These are phyloP conservation scores for Gryllus bimaculatus DNA, from an alignment of 1,140 invertebrate genomes.

Conservation along the genomic window DNA sequence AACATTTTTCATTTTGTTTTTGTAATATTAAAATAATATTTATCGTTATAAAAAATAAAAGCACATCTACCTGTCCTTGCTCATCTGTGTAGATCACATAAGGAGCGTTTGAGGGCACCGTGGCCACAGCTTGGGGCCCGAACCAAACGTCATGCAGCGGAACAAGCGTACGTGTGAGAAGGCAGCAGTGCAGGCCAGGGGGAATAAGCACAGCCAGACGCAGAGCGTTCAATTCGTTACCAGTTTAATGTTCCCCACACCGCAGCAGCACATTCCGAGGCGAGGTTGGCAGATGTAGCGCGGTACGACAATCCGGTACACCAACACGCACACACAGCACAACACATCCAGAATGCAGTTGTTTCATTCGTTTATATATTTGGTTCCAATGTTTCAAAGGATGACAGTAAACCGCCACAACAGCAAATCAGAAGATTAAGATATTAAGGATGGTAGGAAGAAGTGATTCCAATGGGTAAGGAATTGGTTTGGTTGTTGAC, in stretches of 20 bases:
- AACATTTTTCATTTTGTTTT: not conserved
- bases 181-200: slow-evolving; percentile 19
- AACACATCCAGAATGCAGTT: slow-evolving; percentile 19
- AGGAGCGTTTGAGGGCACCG: slow-evolving; percentile 74
- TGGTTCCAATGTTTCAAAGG: slow-evolving; percentile 12
- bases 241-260: slow-evolving; percentile 18
- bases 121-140: slow-evolving; percentile 27
- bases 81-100: slow-evolving; percentile 92
- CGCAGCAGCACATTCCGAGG: slow-evolving; percentile 17
- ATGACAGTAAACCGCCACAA: slow-evolving; percentile 13
- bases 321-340: slow-evolving; percentile 22
- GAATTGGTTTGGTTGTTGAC: slow-evolving; percentile 11
- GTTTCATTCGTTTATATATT: slow-evolving; percentile 6
- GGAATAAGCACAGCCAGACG: slow-evolving; percentile 19
- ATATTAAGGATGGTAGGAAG: slow-evolving; percentile 11
- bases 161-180: slow-evolving; percentile 18
- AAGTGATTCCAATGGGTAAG: not conserved
- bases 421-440: slow-evolving; percentile 12
- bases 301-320: slow-evolving; percentile 15
- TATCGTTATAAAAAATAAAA: slow-evolving; percentile 19
- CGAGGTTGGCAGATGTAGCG: slow-evolving; percentile 12
- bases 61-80: slow-evolving; percentile 77
- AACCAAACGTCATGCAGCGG: slow-evolving; percentile 20
- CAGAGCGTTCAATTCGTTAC: slow-evolving; percentile 15
- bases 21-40: not conserved